phyloP scores from a whole-genome alignment of 2,888 invertebrate species.

The Caenorhabditis virilis region DNA sequence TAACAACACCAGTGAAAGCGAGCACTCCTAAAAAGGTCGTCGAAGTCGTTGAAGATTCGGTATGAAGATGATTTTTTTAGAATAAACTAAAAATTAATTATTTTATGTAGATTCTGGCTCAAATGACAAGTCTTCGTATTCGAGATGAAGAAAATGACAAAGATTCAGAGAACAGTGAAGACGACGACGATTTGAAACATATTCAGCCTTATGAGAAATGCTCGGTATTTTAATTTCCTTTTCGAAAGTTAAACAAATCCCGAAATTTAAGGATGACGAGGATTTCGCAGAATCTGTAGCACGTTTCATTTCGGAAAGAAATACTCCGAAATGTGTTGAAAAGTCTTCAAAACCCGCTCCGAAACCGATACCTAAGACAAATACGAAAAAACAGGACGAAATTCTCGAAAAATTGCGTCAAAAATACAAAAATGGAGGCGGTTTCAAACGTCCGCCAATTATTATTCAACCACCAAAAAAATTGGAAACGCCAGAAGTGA shows the following conservation, averaged over 20 bases:
- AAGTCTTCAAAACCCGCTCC: not conserved
- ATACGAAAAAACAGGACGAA: not conserved
- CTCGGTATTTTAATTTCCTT: conserved; percentile 1
- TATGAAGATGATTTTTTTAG: not conserved
- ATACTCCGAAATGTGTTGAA: not conserved
- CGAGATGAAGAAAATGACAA: conserved; percentile 12
- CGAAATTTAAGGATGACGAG: conserved; percentile 13
- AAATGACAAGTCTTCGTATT: conserved; percentile 16
- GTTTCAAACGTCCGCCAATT: conserved; percentile 16
- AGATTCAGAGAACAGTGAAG: conserved; percentile 4
- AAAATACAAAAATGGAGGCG: not conserved
- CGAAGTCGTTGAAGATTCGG: conserved; percentile 17
- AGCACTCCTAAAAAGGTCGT: not conserved
- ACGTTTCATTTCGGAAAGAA: conserved; percentile 5
- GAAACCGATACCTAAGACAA: conserved; percentile 18
- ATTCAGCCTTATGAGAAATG: conserved; percentile 15
- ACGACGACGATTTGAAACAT: conserved; percentile 19
- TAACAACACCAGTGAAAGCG: not conserved
- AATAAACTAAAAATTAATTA: not conserved
- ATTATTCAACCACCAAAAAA: conserved; percentile 18
- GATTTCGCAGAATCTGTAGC: conserved; percentile 25
- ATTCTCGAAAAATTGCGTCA: not conserved
- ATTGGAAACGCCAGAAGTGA: not conserved
- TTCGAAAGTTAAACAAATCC: not conserved
- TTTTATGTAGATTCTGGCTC: conserved; percentile 22